Base-by-base conservation (phyloP, 1,140 invertebrate species). In the Papilio dardanus region DNA sequence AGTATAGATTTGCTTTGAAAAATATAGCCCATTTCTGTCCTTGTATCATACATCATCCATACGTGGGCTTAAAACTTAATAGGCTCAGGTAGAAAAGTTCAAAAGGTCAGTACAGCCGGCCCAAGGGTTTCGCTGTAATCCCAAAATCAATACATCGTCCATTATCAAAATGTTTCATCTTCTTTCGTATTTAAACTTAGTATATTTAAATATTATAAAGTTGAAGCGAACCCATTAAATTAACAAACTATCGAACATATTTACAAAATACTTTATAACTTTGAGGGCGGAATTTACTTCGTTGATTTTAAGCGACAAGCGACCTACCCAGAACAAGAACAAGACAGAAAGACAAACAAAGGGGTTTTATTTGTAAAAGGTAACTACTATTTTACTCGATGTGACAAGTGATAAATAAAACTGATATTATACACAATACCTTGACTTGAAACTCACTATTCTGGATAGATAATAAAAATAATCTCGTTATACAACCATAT, bases 101-200 rank as follows among this genome's bases (percentile, higher is more conserved):
- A 62, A 62, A 62, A 62, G 54, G 54, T 62, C 54, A 62, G 54
- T 62, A 62, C 54, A 28, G 12, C 24, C 54, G 54, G 24, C 24
- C 54, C 54, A 62, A 62, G 54, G 54, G 54, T 62, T 54, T 54
- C 50, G 21, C 46, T 58, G 21, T 62, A 62, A 62, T 28, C 24
- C 54, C 54, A 62, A 62, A 62, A 62, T 62, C 54, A 62, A 62
- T 62, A 62, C 54, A 62, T 62, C 54, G 54, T 62, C 54, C 54
- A 62, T 62, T 62, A 62, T 62, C 54, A 62, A 62, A 62, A 28
- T 62, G 24, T 30, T 28, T 14, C 21, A 62, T 62, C 54, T 62
- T n/a, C n/a, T n/a, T n/a, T 16, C 21, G 54, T 62, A 30, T 62
- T 30, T 28, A 62, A 62, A 62, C 50, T 24, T 24, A 58, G 50